phyloP scores from a whole-genome alignment of 1,140 invertebrate genomes.

The Temnothorax nylanderi region DNA sequence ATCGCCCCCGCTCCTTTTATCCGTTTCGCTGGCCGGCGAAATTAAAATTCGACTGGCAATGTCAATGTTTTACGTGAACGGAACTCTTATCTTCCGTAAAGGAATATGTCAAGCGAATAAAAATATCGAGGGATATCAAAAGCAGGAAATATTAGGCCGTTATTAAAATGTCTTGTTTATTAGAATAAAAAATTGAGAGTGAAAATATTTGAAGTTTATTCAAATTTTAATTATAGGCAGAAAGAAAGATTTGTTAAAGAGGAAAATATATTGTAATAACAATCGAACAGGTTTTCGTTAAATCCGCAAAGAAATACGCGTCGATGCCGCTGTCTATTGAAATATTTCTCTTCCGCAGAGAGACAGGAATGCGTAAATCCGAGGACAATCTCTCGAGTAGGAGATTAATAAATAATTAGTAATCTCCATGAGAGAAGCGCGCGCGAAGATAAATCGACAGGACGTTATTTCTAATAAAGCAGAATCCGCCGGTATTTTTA shows the following conservation, averaged over 20 bases:
- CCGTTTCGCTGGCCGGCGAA: background rate
- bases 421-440: background rate
- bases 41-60: constrained; percentile 20
- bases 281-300: background rate
- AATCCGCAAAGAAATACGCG: background rate
- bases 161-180: background rate
- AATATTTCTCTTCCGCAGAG: background rate
- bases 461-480: constrained; percentile 26
- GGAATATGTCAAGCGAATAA: background rate
- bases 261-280: background rate
- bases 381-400: background rate
- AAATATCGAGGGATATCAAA: background rate
- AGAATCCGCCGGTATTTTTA: constrained; percentile 23
- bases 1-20: constrained; percentile 1
- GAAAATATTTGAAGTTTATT: too few relatives aligned
- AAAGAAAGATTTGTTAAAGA: background rate
- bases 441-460: background rate
- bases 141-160: background rate
- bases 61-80: constrained; percentile 25
- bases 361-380: constrained; percentile 22
- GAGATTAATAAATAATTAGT: constrained; percentile 30
- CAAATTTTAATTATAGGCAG: background rate
- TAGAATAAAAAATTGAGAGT: background rate
- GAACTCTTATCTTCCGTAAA: background rate
- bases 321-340: background rate